Base-by-base conservation (phyloP, 2,113 vertebrate species). In the Heliornis fulica region DNA sequence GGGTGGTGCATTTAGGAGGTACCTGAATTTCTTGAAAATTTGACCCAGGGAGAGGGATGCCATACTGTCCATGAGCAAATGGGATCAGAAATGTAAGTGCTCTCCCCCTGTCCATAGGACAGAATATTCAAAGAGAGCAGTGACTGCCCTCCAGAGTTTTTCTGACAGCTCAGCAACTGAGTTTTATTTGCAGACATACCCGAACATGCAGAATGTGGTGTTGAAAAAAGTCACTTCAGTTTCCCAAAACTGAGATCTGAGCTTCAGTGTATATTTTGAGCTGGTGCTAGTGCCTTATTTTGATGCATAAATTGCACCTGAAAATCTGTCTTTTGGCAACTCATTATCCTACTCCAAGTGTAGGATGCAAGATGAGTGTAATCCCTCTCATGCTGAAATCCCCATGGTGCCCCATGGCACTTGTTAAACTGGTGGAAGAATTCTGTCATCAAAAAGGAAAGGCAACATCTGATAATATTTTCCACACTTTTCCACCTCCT, bases 101-200 rank as follows among this genome's bases (percentile, higher is more conserved):
- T 92, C 28, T 64, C 8, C 15, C 5, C 4, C 12, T n/a, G 28
- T 46, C 45, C 31, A 75, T 16, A 34, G 32, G 34, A 31, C 12
- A 18, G 26, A 29, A 46, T 65, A 57, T 19, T 66, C 64, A 81
- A 20, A 74, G 56, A 83, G 21, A 89, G 56, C 64, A 74, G 43
- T 69, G 76, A 53, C 45, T 95, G 91, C 60, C 74, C 87, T 94
- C 86, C 93, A 68, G 86, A 93, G 78, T 84, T 81, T 32, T 89
- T 54, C 45, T 96, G 75, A 34, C 5, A 41, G 31, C 40, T 83
- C 17, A 61, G 15, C n/a, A 61, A 11, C 4, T 79, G 57, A 60
- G 13, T 5, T 64, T 32, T 40, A 3, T 40, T 28, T 63, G 36
- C 9, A 68, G 57, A 18, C 17, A 0, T 34, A 17, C 43, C 59